Percentiles rank a stretch among this genome's conserved stretches.
Evolutionary conservation across 2,888 invertebrate genomes (phyloP).

Genomic region (Pandemis heparana): DNA sequence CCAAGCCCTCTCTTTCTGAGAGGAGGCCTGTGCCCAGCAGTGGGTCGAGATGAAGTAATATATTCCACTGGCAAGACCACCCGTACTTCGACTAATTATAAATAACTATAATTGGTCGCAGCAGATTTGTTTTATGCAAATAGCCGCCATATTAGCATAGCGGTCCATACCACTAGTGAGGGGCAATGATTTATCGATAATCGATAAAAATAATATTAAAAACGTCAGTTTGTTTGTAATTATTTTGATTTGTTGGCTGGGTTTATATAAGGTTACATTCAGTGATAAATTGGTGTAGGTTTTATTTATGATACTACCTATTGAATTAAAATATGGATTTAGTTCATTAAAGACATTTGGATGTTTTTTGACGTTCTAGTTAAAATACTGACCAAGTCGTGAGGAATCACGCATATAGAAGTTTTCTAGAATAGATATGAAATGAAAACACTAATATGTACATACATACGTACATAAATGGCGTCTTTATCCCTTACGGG

Average conservation of each 20-base stretch:
- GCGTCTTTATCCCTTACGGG: no score
- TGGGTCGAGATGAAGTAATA: conserved; percentile 40
- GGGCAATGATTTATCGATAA: conserved; percentile 40
- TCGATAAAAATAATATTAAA: neutral
- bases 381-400: no score
- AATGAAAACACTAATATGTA: no score
- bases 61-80: conserved; percentile 61
- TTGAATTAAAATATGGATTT: neutral
- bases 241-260: conserved; percentile 30
- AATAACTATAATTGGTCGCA: conserved; percentile 71
- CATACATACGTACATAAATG: no score
- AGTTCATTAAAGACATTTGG: no score
- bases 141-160: conserved; percentile 68
- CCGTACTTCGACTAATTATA: conserved; percentile 68
- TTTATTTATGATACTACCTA: neutral
- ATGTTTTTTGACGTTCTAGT: no score
- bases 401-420: no score
- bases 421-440: no score
- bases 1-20: no score
- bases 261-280: neutral
- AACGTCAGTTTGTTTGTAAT: conserved; percentile 21
- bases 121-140: conserved; percentile 77
- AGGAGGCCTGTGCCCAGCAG: no score
- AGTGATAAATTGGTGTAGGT: neutral
- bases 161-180: conserved; percentile 49